Evolutionary conservation across 2,113 vertebrate species (phyloP), one percentile per base, ranked within the genome.

Genomic region (Illadopsis cleaveri): DNA sequence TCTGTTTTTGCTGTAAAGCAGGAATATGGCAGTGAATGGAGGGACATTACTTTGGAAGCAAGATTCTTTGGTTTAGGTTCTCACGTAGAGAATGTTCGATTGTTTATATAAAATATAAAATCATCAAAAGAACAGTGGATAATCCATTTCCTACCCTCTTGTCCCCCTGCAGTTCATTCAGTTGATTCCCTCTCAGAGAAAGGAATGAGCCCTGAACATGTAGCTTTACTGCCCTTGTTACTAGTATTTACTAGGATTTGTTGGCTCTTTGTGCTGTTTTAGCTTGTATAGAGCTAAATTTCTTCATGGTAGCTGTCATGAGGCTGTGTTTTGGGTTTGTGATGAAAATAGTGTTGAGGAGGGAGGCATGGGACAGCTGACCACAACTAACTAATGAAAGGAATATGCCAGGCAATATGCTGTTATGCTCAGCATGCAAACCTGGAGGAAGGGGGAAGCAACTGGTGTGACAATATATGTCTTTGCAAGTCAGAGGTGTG

Each of bases 401-500:
- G 15, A 38, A 12, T 60, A 24, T 75, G 5, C 11, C 40, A 45
- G 21, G 19, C 18, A 27, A 3, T 15, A 15, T 10, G 38, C 4
- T 1, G 1, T n/a, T 54, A 17, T 28, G 2, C 3, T 78, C 11
- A 48, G 10, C 20, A 21, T 17, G 13, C 22, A 69, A 25, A 69
- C 1, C 44, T 79, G 25, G 5, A 14, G 16, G 18, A 69, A 82
- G 44, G 6, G 69, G 18, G 7, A 68, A 54, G 24, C 27, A 1
- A 40, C 15, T 12, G 5, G 22, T 18, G 21, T 38, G 15, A 47
- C 17, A 51, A 14, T 1, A 3, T 42, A 54, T 56, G 9, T 71
- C 47, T 87, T 76, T 40, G 14, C 22, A 37, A 47, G 30, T 23
- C 9, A 21, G 3, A 1, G 0, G 0, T 0, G 0, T 88, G 31